A percentile compares a stretch with the other conserved stretches of the same genome.
Conservation (phyloP, 2,113 vertebrate species). For the Brachyhypopomus gauderio region DNA sequence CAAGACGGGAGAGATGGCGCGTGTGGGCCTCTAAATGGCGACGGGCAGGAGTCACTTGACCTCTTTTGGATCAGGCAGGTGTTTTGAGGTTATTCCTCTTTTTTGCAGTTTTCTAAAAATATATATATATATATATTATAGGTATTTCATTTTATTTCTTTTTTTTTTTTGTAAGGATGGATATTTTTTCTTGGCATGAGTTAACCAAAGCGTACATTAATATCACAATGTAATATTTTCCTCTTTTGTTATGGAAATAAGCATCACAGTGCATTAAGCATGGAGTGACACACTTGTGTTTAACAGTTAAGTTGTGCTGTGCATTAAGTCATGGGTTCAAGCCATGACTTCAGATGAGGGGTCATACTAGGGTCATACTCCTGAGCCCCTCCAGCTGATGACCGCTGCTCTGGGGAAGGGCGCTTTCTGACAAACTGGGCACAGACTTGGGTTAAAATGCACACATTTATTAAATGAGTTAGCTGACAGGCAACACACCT, state of each 20-base stretch:
- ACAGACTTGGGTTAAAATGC: not conserved
- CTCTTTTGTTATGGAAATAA: not conserved
- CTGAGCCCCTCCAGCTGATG: not conserved
- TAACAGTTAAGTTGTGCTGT: not conserved
- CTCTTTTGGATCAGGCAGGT: not conserved
- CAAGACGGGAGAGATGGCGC: not conserved
- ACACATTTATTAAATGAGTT: not conserved
- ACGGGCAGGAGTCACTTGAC: constrained; percentile 35
- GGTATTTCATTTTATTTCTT: not conserved
- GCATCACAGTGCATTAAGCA: not conserved
- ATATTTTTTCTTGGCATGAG: not conserved
- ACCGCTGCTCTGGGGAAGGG: not conserved
- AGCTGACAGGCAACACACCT: no score
- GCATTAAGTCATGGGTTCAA: not conserved
- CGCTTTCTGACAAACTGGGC: not conserved
- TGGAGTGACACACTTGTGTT: not conserved
- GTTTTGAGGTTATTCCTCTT: not conserved
- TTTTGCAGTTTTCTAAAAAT: no score
- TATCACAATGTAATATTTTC: not conserved
- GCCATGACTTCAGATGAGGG: not conserved
- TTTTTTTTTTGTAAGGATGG: not conserved
- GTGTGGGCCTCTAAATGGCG: constrained; percentile 52
- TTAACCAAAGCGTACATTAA: not conserved
- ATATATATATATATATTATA: not conserved
- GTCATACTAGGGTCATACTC: not conserved